Base-by-base conservation (phyloP, 92 coral and sea anemone species). In the Micromussa lordhowensis region DNA sequence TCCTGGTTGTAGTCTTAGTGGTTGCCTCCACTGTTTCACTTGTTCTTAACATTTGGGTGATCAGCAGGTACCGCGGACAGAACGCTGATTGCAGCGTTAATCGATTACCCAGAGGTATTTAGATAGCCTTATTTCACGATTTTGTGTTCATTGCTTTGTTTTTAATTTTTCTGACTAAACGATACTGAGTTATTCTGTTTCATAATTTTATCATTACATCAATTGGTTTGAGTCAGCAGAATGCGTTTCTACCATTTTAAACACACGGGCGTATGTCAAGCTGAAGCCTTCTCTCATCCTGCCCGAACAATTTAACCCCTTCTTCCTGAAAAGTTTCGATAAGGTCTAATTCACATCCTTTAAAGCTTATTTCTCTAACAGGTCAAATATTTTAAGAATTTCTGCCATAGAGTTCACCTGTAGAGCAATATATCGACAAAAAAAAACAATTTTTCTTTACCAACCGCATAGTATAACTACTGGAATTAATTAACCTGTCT, bases 31-130 rank as follows among this genome's bases (percentile, higher is more conserved):
- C 44, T 28, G 28, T 82, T 26, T 82, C 61, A 1, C 72, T 82
- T 16, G 38, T 28, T 4, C 31, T 82, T 8, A 82, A 68, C n/a
- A 82, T 81, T 36, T 81, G 85, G 75, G 30, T 38, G 57, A 81
- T 81, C 30, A 21, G 49, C 85, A 53, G 38, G 8, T 38, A 18
- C 58, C 68, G 26, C 2, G 24, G 14, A 17, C 68, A 54, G 40
- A 53, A 31, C 82, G 24, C 17, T 24, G 64, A 78, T 15, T n/a
- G 36, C 82, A 54, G 82, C 13, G 14, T 51, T 26, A 26, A 78
- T 21, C 16, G 40, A n/a, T 5, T 30, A 30, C 38, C 29, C 29
- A 15, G 14, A 53, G 82, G 82, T 51, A 29, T 16, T 11, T 3
- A 14, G 5, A 3, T 29, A 16, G 64, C 40, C 4, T 26, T 49